Evolutionary conservation across 2,888 invertebrate species (phyloP), one percentile per base, ranked within the genome.

Genomic region (Scrobipalpa costella): DNA sequence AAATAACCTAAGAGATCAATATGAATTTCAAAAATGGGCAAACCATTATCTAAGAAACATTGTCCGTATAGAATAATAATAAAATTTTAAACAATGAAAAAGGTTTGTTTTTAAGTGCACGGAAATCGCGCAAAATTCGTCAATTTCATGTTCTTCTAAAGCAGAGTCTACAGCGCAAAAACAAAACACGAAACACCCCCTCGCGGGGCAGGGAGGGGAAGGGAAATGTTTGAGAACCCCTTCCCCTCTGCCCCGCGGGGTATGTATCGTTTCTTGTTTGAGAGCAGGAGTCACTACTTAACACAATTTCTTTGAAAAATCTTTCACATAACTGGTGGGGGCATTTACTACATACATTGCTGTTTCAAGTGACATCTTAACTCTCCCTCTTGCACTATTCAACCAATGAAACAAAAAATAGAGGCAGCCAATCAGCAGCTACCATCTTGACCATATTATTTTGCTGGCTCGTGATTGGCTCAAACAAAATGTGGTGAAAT

Each of bases 11-110:
- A 73, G 81, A 82, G 81, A 80, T 82, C 81, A 80, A 33, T 13
- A 36, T 52, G 47, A 64, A 64, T 66, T 76, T 81, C 77, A 78
- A 81, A 81, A 82, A 81, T 75, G 70, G 81, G 81, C 82, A 82
- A 82, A 81, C 74, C 82, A 81, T 80, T 69, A 7, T 52, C 2
- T 7, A 27, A 52, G 52, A 55, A 7, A 55, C 27, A 62, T 21
- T 62, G 36, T 59, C 34, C 13, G 9, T 19, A 50, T 19, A 21
- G 11, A n/a, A n/a, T n/a, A 17, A 11, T 27, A 40, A 59, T 44
- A 63, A 49, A 52, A 52, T 27, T 17, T 17, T 27, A 52, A 52
- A 52, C 52, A 15, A 55, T 50, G 52, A 11, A 52, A 19, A 52
- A 6, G 5, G 27, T 21, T 13, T 27, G 11, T 52, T 52, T 52